A percentile compares a stretch with the other conserved stretches of the same genome.
phyloP scores from a whole-genome alignment of 2,113 vertebrate genomes.

The Odocoileus hemionus region DNA sequence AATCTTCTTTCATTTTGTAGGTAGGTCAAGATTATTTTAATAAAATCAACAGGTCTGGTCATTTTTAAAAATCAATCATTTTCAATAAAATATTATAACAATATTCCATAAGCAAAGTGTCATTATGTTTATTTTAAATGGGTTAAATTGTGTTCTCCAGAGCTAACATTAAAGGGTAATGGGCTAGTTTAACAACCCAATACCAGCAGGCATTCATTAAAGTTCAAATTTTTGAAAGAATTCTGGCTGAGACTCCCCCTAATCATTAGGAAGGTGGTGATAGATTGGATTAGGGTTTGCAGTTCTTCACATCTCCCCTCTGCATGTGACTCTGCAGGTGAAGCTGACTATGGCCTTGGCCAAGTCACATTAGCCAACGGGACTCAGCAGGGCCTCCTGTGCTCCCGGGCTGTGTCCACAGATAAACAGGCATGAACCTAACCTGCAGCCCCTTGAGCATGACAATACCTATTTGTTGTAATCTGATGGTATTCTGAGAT shows the following conservation, averaged over 20 bases:
- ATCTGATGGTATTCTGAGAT: neutral
- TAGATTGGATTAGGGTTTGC: neutral
- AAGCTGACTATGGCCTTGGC: neutral
- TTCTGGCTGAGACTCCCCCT: neutral
- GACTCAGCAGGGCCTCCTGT: neutral
- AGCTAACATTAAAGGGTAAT: neutral
- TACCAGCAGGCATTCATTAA: neutral
- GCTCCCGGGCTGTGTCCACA: neutral
- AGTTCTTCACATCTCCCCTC: neutral
- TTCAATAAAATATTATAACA: neutral
- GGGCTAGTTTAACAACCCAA: neutral
- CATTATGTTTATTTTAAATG: slow-evolving; percentile 10
- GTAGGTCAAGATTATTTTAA: neutral
- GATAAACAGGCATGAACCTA: neutral
- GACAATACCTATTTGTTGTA: neutral
- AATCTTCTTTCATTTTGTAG: neutral
- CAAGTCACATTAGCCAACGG: neutral
- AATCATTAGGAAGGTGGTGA: neutral
- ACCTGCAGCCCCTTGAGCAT: neutral
- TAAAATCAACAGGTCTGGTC: neutral
- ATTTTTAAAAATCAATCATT: neutral
- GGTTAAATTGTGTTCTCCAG: neutral
- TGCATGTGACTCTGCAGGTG: neutral
- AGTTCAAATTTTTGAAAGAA: neutral
- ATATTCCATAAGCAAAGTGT: neutral